Percentiles rank a stretch among this genome's conserved stretches.
Conservation (phyloP, 2,888 invertebrate species). For the Tenodera sinensis region DNA sequence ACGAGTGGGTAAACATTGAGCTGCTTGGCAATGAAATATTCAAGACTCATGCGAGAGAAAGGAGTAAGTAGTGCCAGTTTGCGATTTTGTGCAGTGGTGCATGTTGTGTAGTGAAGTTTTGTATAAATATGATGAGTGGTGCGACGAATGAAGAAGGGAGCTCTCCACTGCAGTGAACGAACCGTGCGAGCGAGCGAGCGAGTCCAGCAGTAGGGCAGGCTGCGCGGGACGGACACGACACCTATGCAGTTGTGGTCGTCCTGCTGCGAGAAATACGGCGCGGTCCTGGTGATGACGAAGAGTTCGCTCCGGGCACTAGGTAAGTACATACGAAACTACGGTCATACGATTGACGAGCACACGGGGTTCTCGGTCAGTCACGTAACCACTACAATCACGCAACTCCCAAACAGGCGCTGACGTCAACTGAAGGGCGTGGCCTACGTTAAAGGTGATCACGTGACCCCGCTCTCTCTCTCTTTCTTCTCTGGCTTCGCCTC, state of each 20-base stretch:
- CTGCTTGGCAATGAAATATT: background rate
- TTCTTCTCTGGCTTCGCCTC: background rate
- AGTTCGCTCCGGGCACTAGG: background rate
- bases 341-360: background rate
- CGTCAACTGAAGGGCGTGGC: slow-evolving; percentile 7
- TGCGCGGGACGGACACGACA: background rate
- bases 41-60: background rate
- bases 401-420: slow-evolving; percentile 4
- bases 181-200: background rate
- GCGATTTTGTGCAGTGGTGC: background rate
- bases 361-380: background rate
- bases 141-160: background rate
- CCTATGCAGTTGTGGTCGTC: background rate
- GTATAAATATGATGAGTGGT: background rate
- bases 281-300: background rate
- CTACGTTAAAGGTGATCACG: background rate
- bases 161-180: background rate
- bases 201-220: background rate
- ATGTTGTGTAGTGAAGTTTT: background rate
- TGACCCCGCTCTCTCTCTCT: background rate
- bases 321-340: background rate
- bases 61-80: background rate
- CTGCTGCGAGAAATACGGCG: too few relatives aligned
- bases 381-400: slow-evolving; percentile 15
- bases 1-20: background rate